These are phyloP conservation scores for Brachypteracias leptosomus DNA, from an alignment of 2,113 vertebrate species.

Conservation along the genomic window DNA sequence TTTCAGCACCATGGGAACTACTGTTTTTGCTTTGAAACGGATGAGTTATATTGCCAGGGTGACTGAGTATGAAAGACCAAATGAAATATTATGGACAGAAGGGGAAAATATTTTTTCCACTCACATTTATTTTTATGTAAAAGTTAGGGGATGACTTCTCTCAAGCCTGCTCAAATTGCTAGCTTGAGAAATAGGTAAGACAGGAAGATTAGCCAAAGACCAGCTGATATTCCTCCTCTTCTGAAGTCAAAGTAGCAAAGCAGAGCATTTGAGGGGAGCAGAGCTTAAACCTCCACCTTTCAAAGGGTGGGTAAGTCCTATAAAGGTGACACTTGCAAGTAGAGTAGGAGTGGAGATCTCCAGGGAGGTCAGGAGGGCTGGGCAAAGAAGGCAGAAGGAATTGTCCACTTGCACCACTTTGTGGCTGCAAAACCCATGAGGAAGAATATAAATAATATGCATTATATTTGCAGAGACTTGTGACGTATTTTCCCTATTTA, in stretches of 20 bases:
- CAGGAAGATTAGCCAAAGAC: neutral
- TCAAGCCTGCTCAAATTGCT: neutral
- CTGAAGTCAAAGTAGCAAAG: neutral
- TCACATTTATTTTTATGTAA: neutral
- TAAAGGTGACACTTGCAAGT: neutral
- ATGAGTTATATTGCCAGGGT: neutral
- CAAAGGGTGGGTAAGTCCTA: neutral
- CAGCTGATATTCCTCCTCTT: neutral
- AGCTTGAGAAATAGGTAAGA: neutral
- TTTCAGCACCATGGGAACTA: neutral
- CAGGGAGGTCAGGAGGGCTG: neutral
- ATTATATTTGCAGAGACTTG: neutral
- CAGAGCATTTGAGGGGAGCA: neutral
- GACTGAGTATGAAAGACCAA: neutral
- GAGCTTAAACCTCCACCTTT: neutral
- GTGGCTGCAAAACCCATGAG: neutral
- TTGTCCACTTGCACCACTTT: neutral
- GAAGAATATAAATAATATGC: neutral
- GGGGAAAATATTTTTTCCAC: neutral
- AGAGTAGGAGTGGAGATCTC: neutral
- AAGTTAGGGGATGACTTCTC: neutral
- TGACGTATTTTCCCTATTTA: neutral
- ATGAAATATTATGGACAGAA: neutral
- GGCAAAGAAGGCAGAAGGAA: neutral
- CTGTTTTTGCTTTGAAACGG: neutral